Base-by-base conservation (phyloP, 2,888 invertebrate species). In the Lacanobia wlatinum region DNA sequence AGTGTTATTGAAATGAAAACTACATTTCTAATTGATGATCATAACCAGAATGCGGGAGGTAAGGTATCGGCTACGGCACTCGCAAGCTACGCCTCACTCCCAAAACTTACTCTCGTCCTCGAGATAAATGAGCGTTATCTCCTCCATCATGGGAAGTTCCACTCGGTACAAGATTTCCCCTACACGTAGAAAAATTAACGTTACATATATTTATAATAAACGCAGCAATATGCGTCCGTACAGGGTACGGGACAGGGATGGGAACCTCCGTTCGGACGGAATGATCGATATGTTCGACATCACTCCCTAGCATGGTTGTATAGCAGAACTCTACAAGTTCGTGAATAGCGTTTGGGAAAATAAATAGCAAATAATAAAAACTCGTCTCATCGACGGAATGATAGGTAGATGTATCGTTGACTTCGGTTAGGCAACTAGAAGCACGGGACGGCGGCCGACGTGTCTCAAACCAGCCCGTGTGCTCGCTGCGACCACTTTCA, bases 101-200 rank as follows among this genome's bases (percentile, higher is more conserved):
- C 96, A 95, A 93, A 95, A 97, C 97, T 97, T 97, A 97, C 97
- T 96, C 96, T 97, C 97, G 98, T 98, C 98, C 97, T 98, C 98
- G 98, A 98, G 98, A 98, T 98, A 98, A 97, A 98, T 98, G 97
- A 98, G 98, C 96, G 98, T 98, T 97, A 98, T 98, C 97, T 98
- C 98, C 97, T 98, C 98, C 98, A 98, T 98, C 97, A 98, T 98
- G 96, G 98, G 98, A 97, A 98, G 98, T 97, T 98, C 98, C 97
- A 98, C 98, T 97, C 98, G 98, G 97, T 98, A 98, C 97, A 98
- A 98, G 97, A 98, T 98, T 97, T 98, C 98, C 97, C 98, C 98
- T 96, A 96, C 94, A 96, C 95, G 96, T 96, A 96, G 94, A 96
- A 96, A 96, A 96, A 96, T 96, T 94, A 94, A 94, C 94, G 96